Conservation (phyloP, 1,140 invertebrate genomes). For the Yoshiicerus persimilis region DNA sequence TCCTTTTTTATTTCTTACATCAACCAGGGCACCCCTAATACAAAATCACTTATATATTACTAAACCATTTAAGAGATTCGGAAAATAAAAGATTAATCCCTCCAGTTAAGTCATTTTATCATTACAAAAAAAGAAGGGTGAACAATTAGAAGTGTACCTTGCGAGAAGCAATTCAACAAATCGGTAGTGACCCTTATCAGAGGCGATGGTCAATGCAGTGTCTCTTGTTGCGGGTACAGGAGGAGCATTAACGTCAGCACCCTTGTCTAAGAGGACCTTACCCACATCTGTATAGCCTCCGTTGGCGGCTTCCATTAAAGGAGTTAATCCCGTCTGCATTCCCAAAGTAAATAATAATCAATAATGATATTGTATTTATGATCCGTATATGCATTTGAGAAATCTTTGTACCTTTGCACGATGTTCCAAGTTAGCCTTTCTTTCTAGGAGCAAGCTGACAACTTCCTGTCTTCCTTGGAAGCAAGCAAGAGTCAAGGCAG, state of each 20-base stretch:
- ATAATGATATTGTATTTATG: not conserved
- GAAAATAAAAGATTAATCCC: too few relatives aligned
- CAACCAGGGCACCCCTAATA: conserved; percentile 77
- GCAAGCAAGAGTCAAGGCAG: conserved; percentile 96
- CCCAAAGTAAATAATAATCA: conserved; percentile 52
- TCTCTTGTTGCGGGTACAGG: conserved; percentile 96
- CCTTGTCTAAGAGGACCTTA: conserved; percentile 89
- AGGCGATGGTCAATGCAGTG: conserved; percentile 97
- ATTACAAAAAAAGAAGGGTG: too few relatives aligned
- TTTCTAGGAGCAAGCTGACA: conserved; percentile 89
- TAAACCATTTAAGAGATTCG: too few relatives aligned
- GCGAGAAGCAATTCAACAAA: conserved; percentile 85
- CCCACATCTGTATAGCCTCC: conserved; percentile 99
- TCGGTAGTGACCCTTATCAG: conserved; percentile 96
- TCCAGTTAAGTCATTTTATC: too few relatives aligned
- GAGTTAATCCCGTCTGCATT: conserved; percentile 84
- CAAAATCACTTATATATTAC: conserved; percentile 25
- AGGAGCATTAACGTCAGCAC: conserved; percentile 97
- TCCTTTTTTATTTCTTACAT: conserved; percentile 99
- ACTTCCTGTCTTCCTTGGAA: conserved; percentile 99
- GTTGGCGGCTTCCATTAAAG: conserved; percentile 98
- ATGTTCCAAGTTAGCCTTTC: conserved; percentile 98
- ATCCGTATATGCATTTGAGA: not conserved
- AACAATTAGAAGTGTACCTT: conserved; percentile 50
- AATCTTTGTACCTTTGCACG: conserved; percentile 78